Evolutionary conservation across 2,113 vertebrate genomes (phyloP).

Genomic region (Irena cyanogastra): DNA sequence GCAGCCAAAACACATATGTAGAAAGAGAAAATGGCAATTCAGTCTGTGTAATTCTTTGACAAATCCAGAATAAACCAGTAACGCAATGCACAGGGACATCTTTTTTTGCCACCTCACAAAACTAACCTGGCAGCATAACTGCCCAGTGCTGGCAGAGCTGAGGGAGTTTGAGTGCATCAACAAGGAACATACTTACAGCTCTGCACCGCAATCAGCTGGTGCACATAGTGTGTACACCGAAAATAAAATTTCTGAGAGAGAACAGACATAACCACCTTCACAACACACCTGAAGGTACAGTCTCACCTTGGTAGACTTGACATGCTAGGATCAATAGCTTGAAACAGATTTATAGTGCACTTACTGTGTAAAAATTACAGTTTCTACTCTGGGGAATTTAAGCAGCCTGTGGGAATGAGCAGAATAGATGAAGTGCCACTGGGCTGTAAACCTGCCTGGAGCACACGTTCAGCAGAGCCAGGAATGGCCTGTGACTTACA

Average conservation of each 20-base stretch:
- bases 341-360: background rate
- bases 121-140: background rate
- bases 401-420: background rate
- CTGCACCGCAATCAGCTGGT: background rate
- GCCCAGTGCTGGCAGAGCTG: background rate
- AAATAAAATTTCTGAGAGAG: background rate
- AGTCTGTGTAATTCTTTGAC: background rate
- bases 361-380: background rate
- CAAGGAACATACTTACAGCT: background rate
- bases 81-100: background rate
- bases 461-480: background rate
- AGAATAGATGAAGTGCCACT: background rate
- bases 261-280: background rate
- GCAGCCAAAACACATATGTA: background rate
- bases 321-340: background rate
- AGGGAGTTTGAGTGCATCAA: background rate
- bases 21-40: background rate
- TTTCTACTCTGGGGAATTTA: background rate
- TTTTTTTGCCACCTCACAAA: background rate
- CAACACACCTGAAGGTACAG: background rate
- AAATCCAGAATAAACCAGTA: background rate
- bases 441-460: background rate
- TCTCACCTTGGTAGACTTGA: background rate
- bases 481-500: background rate
- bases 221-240: background rate